Percentiles rank a stretch among this genome's conserved stretches.
Evolutionary conservation across 2,113 vertebrate species (phyloP).

Genomic region (Pseudolaguvia tuberculata): DNA sequence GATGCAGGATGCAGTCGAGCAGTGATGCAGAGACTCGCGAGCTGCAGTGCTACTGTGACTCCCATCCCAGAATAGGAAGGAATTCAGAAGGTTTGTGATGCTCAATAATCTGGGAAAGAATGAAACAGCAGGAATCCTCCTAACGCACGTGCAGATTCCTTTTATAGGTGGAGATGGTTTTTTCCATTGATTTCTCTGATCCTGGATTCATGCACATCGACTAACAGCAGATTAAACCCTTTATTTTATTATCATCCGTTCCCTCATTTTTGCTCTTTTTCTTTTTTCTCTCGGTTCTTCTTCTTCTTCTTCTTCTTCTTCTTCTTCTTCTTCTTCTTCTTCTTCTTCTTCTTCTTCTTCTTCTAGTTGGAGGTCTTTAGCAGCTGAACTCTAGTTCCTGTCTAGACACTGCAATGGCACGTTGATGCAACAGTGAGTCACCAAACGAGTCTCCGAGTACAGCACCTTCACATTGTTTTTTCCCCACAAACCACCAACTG

Average conservation of each 20-base stretch:
- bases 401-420: constrained; percentile 40
- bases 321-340: neutral
- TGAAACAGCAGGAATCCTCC: too few species aligned
- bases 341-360: neutral
- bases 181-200: too few species aligned
- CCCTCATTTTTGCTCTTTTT: neutral
- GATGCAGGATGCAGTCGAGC: neutral
- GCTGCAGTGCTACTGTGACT: neutral
- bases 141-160: neutral
- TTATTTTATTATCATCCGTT: neutral
- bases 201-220: neutral
- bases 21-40: constrained; percentile 6
- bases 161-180: too few species aligned
- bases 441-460: constrained; percentile 19
- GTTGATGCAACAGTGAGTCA: constrained; percentile 46
- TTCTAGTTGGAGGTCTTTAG: constrained; percentile 11
- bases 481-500: neutral
- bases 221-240: neutral
- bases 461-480: neutral
- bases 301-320: neutral
- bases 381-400: constrained; percentile 20
- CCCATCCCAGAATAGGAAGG: neutral
- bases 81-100: constrained; percentile 2
- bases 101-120: neutral
- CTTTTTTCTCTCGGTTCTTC: neutral